Base-by-base conservation (phyloP, 1,140 invertebrate species). In the Mactra quadrangularis region DNA sequence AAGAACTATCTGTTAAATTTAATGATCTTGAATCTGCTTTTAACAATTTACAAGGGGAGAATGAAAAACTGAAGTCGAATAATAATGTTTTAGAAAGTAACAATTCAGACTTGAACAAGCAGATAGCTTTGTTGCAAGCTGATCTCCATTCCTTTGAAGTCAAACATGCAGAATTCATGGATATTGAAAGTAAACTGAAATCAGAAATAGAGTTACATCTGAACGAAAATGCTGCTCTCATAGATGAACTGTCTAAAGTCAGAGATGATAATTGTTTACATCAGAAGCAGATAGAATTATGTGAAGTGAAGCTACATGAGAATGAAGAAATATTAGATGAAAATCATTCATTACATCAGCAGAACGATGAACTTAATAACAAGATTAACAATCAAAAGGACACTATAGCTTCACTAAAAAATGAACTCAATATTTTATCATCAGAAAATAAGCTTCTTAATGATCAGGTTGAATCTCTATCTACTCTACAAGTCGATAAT, bases 331-430 rank as follows among this genome's bases (percentile, higher is more conserved):
- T 87, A 31, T 72, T 85, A 25, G 84, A 88, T 59, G 87, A 88
- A 60, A 83, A 82, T 70, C 71, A 77, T 29, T 55, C 74, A 13
- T 82, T 84, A 17, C 75, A 79, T 59, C 70, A 50, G n/a, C 84
- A 87, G 22, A 88, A 87, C 71, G 87, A 88, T 62, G 86, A 87
- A 68, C 62, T 88, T 0, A 86, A 86, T 38, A 88, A 88, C 53
- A 84, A 83, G 74, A 88, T 88, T 7, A 88, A 88, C 53, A 75
- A 84, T 71, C 87, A 88, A 50, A 86, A 88, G 60, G 87, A 87
- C 70, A 68, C 78, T 25, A 85, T 86, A 33, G 66, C 85, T 29
- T 64, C 66, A 27, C 35, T 87, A 6, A 84, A 85, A 72, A 75
- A 77, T 50, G 84, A 87, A 45, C 53, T 88, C 33, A 81, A 85